A percentile compares a stretch with the other conserved stretches of the same genome.
Conservation (phyloP, 2,797 vertebrate species). For the Arctocebus calabarensis region DNA sequence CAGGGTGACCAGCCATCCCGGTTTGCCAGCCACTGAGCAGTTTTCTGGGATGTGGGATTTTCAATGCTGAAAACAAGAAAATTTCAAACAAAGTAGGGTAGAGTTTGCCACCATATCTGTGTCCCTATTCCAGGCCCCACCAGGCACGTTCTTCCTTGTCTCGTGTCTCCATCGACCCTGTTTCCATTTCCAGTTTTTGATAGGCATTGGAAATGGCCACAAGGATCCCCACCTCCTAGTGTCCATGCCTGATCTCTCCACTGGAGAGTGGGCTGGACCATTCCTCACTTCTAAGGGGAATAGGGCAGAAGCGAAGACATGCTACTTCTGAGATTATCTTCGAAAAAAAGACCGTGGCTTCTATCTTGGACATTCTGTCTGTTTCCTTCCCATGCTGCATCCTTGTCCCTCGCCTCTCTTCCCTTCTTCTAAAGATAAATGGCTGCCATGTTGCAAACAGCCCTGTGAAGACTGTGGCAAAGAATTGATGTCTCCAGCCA, state of each 20-base stretch:
- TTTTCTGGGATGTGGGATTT: not conserved
- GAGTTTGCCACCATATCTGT: not conserved
- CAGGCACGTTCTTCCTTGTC: not conserved
- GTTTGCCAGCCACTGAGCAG: not conserved
- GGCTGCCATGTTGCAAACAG: not conserved
- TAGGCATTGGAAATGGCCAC: not conserved
- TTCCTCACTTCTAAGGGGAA: not conserved
- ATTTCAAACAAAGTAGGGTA: not conserved
- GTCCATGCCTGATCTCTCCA: not conserved
- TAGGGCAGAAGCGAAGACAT: not conserved
- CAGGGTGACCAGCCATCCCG: not conserved
- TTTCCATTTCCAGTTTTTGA: not conserved
- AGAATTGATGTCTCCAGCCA: not conserved
- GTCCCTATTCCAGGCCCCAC: too few species aligned
- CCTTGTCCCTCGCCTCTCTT: not conserved
- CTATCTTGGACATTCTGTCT: not conserved
- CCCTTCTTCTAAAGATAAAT: not conserved
- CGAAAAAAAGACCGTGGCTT: not conserved
- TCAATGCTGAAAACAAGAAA: not conserved
- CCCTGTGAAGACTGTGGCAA: not conserved
- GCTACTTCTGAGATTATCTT: slow-evolving; percentile 23
- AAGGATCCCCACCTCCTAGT: not conserved
- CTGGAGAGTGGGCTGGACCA: not conserved
- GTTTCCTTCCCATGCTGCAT: not conserved
- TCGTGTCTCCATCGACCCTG: not conserved